These are phyloP conservation scores for Cacoxenus indagator DNA, from an alignment of 2,888 invertebrate genomes.

Conservation along the genomic window DNA sequence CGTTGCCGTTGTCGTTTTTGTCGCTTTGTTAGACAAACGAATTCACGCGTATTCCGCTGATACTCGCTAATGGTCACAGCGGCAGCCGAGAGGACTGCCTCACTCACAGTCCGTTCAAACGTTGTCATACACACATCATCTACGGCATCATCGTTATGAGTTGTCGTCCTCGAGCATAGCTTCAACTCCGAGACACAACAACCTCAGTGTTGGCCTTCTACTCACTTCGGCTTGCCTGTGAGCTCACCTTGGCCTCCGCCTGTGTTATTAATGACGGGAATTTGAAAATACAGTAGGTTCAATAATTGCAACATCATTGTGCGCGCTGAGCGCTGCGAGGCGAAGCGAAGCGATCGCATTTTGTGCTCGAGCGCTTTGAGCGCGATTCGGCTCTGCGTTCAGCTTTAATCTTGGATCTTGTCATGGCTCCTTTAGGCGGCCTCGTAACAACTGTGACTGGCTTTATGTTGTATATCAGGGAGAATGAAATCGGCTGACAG, in stretches of 20 bases:
- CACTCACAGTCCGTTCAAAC: conserved; percentile 15
- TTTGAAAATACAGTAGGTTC: conserved; percentile 71
- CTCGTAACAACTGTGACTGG: conserved; percentile 50
- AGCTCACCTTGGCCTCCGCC: conserved; percentile 68
- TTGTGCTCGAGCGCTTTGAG: no score
- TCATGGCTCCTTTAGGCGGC: neutral
- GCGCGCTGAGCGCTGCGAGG: conserved; percentile 51
- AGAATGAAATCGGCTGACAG: conserved; percentile 51
- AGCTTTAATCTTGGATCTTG: conserved; percentile 15
- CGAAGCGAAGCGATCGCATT: conserved; percentile 8
- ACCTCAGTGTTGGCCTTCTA: conserved; percentile 16
- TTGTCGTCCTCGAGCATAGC: conserved; percentile 30
- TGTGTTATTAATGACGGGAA: conserved; percentile 71
- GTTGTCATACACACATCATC: conserved; percentile 20
- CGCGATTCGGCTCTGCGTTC: neutral
- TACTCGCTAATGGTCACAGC: conserved; percentile 68
- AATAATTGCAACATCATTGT: conserved; percentile 71
- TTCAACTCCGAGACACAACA: neutral
- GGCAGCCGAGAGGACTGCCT: conserved; percentile 32
- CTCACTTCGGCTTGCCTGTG: conserved; percentile 23
- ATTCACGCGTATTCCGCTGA: conserved; percentile 69
- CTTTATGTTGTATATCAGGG: conserved; percentile 51
- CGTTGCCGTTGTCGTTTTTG: conserved; percentile 15
- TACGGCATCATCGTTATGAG: conserved; percentile 8
- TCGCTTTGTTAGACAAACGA: conserved; percentile 58